Evolutionary conservation across 2,888 invertebrate genomes (phyloP).

Genomic region (Tiliacea citrago): DNA sequence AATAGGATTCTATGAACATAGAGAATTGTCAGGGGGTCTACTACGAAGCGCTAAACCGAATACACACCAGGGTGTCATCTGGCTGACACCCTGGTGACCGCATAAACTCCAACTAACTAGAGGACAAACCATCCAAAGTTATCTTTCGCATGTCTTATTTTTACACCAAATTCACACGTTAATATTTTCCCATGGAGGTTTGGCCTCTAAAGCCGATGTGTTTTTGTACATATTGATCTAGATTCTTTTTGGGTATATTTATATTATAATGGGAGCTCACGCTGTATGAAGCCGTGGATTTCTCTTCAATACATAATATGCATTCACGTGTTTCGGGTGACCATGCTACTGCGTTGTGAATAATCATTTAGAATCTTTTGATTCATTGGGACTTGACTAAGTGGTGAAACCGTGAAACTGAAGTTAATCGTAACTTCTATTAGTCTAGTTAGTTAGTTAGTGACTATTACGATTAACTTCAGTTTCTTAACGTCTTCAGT

Average conservation of each 20-base stretch:
- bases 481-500: too few species aligned
- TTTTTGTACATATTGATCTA: slow-evolving; percentile 46
- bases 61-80: too few species aligned
- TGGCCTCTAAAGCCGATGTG: background rate
- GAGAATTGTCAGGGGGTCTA: too few species aligned
- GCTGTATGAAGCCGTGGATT: slow-evolving; percentile 54
- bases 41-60: too few species aligned
- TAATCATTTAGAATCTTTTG: background rate
- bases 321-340: slow-evolving; percentile 61
- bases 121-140: background rate
- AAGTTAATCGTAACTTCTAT: background rate
- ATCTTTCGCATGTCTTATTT: background rate
- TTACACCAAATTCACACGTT: slow-evolving; percentile 14
- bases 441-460: too few species aligned
- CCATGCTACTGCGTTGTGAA: slow-evolving; percentile 34
- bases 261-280: slow-evolving; percentile 60
- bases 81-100: too few species aligned
- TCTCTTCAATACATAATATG: slow-evolving; percentile 68
- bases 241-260: slow-evolving; percentile 46
- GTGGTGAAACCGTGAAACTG: too few species aligned
- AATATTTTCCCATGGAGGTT: slow-evolving; percentile 35
- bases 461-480: too few species aligned
- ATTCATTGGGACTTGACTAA: background rate
- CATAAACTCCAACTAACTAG: background rate
- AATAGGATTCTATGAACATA: too few species aligned